Evolutionary conservation across 2,113 vertebrate species (phyloP).

Genomic region (Aythya baeri): DNA sequence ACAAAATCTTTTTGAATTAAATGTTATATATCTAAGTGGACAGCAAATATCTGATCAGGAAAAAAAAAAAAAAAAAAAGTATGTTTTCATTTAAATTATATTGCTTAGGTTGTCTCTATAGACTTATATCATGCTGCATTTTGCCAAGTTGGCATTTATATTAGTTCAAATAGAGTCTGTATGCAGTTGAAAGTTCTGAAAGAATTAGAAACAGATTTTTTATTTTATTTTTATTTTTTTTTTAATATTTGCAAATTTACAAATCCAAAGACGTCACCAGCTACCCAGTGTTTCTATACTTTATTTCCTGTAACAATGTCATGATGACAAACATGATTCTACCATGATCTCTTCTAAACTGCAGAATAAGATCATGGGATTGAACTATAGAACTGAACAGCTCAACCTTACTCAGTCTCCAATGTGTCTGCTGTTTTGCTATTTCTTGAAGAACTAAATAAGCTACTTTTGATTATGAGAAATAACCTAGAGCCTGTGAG

Average conservation of each 20-base stretch:
- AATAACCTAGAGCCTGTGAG: not conserved
- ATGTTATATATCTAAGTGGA: constrained; percentile 54
- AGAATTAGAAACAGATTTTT: constrained; percentile 76
- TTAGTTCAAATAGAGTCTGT: constrained; percentile 57
- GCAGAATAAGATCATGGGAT: accelerated
- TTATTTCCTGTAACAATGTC: constrained; percentile 2
- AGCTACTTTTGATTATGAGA: not conserved
- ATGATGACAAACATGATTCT: not conserved
- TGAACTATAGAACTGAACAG: not conserved
- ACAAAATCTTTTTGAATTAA: constrained; percentile 72
- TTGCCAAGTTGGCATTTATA: constrained; percentile 70
- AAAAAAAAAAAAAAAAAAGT: constrained; percentile 8
- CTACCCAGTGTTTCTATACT: not conserved
- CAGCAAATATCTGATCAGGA: constrained; percentile 59
- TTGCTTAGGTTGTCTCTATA: constrained; percentile 64
- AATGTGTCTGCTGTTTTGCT: not conserved
- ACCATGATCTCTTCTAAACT: not conserved
- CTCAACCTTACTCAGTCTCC: not conserved
- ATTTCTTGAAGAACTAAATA: not conserved
- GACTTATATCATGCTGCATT: constrained; percentile 67
- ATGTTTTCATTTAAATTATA: constrained; percentile 76
- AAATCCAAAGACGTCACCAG: constrained; percentile 50
- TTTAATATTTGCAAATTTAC: constrained; percentile 45
- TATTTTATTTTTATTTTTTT: not conserved
- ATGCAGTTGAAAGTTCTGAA: constrained; percentile 66